phyloP scores from a whole-genome alignment of 2,797 vertebrate species.

The Brachyrhaphis roseni region DNA sequence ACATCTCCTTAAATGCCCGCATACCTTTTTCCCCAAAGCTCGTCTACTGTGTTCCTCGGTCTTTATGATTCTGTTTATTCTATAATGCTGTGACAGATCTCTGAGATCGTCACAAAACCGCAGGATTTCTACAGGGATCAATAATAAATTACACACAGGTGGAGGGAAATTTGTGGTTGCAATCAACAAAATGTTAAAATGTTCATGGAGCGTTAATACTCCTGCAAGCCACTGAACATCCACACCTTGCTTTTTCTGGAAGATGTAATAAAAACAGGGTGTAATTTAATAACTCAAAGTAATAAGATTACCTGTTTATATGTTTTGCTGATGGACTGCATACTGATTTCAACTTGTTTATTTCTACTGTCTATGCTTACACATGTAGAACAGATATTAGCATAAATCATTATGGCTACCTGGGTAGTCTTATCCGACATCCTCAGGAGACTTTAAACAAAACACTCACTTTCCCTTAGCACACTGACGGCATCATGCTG shows the following conservation, averaged over 20 bases:
- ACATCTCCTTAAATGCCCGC: not conserved
- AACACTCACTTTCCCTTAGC: not conserved
- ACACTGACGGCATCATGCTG: not conserved
- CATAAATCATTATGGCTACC: not conserved
- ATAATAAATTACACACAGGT: not conserved
- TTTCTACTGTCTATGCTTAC: not conserved
- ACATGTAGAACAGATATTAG: slow-evolving; percentile 2
- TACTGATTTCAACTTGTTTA: not conserved
- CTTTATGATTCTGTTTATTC: no score
- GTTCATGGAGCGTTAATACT: not conserved
- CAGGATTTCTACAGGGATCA: not conserved
- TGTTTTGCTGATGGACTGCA: not conserved
- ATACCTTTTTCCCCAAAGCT: no score
- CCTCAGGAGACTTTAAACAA: slow-evolving; percentile 3
- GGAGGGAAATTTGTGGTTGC: not conserved
- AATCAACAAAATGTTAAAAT: not conserved
- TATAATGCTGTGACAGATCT: not conserved
- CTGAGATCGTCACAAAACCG: not conserved
- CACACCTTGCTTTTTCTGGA: not conserved
- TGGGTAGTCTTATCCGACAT: not conserved
- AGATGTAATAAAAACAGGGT: not conserved
- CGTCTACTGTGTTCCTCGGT: not conserved
- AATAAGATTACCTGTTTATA: not conserved
- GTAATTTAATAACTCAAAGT: not conserved
- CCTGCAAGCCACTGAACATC: not conserved